These are phyloP conservation scores for Drosophila auraria DNA, from an alignment of 1,140 invertebrate genomes.

Conservation along the genomic window DNA sequence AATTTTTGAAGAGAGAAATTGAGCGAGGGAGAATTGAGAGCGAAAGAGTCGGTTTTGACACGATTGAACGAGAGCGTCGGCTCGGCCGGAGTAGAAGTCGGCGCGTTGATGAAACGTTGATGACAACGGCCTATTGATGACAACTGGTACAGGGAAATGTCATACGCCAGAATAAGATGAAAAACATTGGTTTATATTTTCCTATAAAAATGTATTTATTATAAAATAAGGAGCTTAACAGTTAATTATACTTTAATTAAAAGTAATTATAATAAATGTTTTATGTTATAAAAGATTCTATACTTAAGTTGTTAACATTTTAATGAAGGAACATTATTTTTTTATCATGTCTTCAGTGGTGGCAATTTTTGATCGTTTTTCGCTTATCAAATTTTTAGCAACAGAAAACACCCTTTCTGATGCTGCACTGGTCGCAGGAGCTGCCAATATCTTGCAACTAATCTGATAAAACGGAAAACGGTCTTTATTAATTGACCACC, in stretches of 20 bases:
- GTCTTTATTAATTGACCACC: conserved; percentile 8
- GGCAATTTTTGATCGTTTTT: conserved; percentile 2
- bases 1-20: too few species aligned
- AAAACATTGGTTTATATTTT: too few species aligned
- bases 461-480: not conserved
- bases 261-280: not conserved
- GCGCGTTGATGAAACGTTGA: too few species aligned
- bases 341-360: conserved; percentile 2
- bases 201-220: too few species aligned
- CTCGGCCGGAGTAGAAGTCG: too few species aligned
- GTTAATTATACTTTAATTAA: not conserved
- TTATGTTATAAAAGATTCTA: not conserved
- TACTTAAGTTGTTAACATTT: conserved; percentile 4
- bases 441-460: not conserved
- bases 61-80: too few species aligned
- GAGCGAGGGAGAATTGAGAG: too few species aligned
- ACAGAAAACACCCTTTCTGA: conserved; percentile 5
- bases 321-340: conserved; percentile 9
- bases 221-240: not conserved
- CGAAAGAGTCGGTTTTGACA: too few species aligned
- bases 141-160: too few species aligned
- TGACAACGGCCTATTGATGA: too few species aligned
- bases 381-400: not conserved
- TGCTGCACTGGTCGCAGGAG: conserved; percentile 7
- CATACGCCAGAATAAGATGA: too few species aligned